Evolutionary conservation across 2,797 vertebrate species (phyloP), one percentile per base, ranked within the genome.

Genomic region (Cebuella pygmaea): DNA sequence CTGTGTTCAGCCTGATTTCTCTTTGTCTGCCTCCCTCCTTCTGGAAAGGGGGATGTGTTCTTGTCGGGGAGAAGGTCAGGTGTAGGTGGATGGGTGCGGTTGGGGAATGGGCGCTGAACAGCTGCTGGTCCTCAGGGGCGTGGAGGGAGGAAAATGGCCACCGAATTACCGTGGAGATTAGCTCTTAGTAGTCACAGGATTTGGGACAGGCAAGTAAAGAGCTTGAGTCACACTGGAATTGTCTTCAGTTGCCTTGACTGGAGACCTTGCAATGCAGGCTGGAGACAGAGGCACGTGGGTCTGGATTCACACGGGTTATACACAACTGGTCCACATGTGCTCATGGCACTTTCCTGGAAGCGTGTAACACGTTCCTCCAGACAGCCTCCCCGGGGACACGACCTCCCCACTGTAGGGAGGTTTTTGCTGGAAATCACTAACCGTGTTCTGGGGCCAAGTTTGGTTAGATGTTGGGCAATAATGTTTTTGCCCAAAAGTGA

Each of bases 1-100:
- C 41, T 19, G 30, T 0, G 3, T 30, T 3, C 3, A 27, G 36
- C 78, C 24, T 27, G 1, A 0, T 3, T 0, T 22, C 59, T 41
- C 46, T 20, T 33, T n/a, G 39, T 15, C 50, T 59, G 13, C 5
- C 36, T 15, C 46, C 85, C 15, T 19, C 64, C 27, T 82, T 36
- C 92, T 39, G 1, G 3, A 11, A n/a, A 50, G 76, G 41, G 46
- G 41, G 4, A 0, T 27, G 52, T 41, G 33, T 14, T 24, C 48
- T 46, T 19, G 4, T 12, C 11, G 39, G 39, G 79, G 84, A 55
- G 22, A 41, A 4, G 72, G 19, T 13, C 44, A 14, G 41, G 33
- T 33, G 79, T 30, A 61, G 50, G 55, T 2, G 1, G n/a, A 30
- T 8, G 15, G 17, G 39, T 6, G 5, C 4, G 14, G 12, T 4